Base-by-base conservation (phyloP, 2,888 invertebrate species). In the Rugalucina vietnamica region DNA sequence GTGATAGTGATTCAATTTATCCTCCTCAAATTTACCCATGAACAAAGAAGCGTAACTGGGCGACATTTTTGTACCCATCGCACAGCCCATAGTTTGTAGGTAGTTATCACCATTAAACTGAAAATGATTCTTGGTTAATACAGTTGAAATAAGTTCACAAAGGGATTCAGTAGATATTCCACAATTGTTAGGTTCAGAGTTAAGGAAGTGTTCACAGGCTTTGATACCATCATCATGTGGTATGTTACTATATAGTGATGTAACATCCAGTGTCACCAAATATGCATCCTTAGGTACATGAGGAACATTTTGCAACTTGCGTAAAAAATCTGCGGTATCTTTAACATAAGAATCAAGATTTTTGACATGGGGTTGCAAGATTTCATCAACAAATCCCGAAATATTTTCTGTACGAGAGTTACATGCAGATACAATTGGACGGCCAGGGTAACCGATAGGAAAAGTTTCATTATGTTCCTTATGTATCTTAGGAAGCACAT, bases 221-320 rank as follows among this genome's bases (percentile, higher is more conserved):
- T 79, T 43, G 21, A 73, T 73, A 21, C 65, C 73, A 0, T 79
- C 79, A n/a, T 32, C 72, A 32, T 73, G 73, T 1, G 79, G 78
- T 32, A 65, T 79, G n/a, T 79, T 73, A 18, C 65, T 60, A 27
- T 54, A 78, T 18, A 78, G 1, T 18, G 78, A 79, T 27, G 2
- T 50, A 1, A 57, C 71, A 29, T 79, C 73, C 14, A 79, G 43
- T 21, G 60, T 73, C 18, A 73, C 57, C 0, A 73, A 29, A 21
- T 43, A 65, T 4, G 54, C 37, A 1, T 79, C 36, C n/a, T 72
- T 39, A 4, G 0, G 14, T 54, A 21, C 36, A 34, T 4, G 27
- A 0, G 5, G 60, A 60, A 73, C 21, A 36, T 36, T 12, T 71
- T 79, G 54, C 8, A 73, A 0, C 34, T 73, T 73, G 32, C 39